Percentiles rank a stretch among this genome's conserved stretches.
These are phyloP conservation scores for Edolisoma coerulescens DNA, from an alignment of 2,113 vertebrate species.

Conservation along the genomic window DNA sequence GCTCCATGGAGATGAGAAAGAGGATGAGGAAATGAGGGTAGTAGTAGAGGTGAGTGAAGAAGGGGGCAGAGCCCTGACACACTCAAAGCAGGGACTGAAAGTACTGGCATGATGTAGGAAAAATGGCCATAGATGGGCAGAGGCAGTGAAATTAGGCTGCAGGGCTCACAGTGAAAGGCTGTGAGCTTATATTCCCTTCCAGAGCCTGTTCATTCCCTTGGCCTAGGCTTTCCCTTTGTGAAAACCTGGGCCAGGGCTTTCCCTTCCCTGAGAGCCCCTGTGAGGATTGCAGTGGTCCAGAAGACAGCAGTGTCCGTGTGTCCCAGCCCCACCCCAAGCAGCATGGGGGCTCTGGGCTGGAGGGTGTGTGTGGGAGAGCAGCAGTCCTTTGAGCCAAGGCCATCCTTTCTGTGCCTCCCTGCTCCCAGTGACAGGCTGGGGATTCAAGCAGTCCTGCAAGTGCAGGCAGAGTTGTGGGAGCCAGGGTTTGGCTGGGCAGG, in stretches of 20 bases:
- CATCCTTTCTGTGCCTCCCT: background rate
- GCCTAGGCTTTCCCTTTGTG: background rate
- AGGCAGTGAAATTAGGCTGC: background rate
- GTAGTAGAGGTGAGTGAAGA: background rate
- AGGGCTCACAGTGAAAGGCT: background rate
- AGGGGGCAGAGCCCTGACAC: background rate
- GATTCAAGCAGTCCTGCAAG: background rate
- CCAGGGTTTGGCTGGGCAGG: background rate
- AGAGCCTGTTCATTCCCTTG: background rate
- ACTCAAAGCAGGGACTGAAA: background rate
- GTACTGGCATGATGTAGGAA: background rate
- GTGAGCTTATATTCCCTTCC: background rate
- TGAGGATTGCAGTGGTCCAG: background rate
- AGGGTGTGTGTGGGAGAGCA: background rate
- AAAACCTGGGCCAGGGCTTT: background rate
- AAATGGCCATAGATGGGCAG: background rate
- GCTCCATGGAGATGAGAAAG: background rate
- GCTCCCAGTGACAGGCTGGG: background rate
- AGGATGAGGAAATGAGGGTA: background rate
- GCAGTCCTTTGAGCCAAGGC: background rate
- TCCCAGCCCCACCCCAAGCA: background rate
- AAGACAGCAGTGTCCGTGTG: background rate
- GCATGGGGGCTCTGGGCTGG: background rate
- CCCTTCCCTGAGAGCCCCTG: background rate
- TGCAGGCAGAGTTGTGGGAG: background rate